phyloP scores from a whole-genome alignment of 2,797 vertebrate species.

The Lemur catta region DNA sequence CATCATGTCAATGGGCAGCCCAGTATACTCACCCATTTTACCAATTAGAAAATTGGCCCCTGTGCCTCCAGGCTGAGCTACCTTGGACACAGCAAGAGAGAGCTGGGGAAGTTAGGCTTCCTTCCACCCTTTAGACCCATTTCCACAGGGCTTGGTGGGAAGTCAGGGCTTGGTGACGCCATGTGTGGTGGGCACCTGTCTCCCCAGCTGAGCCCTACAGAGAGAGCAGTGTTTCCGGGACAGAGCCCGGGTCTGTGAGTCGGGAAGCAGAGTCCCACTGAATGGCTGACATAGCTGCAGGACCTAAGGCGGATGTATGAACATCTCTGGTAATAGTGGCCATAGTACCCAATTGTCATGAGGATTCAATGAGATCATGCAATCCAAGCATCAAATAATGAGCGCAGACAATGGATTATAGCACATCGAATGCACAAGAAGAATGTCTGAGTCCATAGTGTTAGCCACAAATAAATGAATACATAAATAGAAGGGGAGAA shows the following conservation, averaged over 20 bases:
- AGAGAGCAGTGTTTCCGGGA: not conserved
- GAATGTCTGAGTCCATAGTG: not conserved
- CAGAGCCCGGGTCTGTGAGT: constrained; percentile 20
- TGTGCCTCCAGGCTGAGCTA: not conserved
- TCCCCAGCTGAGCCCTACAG: constrained; percentile 35
- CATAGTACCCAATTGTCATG: not conserved
- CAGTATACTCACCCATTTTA: not conserved
- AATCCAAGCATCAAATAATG: not conserved
- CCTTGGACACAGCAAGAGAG: not conserved
- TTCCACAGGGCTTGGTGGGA: not conserved
- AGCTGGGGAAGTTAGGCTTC: not conserved
- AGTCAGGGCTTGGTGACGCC: not conserved
- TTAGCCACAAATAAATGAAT: not conserved
- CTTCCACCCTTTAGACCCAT: not conserved
- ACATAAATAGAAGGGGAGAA: not conserved
- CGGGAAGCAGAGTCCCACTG: constrained; percentile 52
- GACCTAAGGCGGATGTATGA: not conserved
- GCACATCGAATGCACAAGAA: not conserved
- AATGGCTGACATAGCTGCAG: not conserved
- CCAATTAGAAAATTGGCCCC: not conserved
- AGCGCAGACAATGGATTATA: not conserved
- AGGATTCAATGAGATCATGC: not conserved
- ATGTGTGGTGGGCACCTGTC: not conserved
- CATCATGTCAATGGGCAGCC: not conserved
- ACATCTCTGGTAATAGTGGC: not conserved